These are phyloP conservation scores for Elgaria multicarinata DNA, from an alignment of 2,113 vertebrate genomes.

Conservation along the genomic window DNA sequence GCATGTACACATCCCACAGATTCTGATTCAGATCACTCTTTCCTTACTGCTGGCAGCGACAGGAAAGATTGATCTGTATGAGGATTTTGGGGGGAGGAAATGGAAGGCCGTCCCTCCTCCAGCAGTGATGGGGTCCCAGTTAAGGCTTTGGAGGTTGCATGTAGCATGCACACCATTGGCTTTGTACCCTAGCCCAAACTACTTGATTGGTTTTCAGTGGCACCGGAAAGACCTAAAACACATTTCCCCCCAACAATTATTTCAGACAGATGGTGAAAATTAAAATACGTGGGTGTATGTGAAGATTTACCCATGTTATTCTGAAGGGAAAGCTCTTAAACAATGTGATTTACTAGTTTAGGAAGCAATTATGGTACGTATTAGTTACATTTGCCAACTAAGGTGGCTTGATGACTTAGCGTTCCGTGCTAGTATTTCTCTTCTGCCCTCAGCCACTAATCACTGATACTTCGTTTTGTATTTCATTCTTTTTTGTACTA, in stretches of 20 bases:
- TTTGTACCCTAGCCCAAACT: not conserved
- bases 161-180: too few species aligned
- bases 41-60: too few species aligned
- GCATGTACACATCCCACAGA: too few species aligned
- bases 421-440: not conserved
- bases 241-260: not conserved
- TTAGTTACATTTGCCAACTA: not conserved
- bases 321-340: not conserved
- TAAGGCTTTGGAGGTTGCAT: too few species aligned
- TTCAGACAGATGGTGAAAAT: not conserved
- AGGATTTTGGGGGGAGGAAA: too few species aligned
- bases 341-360: slow-evolving; percentile 17
- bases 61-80: too few species aligned
- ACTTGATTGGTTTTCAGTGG: not conserved
- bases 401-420: not conserved
- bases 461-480: slow-evolving; percentile 2
- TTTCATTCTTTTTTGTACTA: slow-evolving; percentile 20
- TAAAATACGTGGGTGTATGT: not conserved
- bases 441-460: not conserved
- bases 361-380: not conserved
- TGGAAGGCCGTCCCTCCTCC: too few species aligned
- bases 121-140: too few species aligned
- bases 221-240: not conserved
- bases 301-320: not conserved
- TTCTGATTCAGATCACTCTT: too few species aligned